phyloP scores from a whole-genome alignment of 2,113 vertebrate genomes.

The Amphilophus citrinellus region DNA sequence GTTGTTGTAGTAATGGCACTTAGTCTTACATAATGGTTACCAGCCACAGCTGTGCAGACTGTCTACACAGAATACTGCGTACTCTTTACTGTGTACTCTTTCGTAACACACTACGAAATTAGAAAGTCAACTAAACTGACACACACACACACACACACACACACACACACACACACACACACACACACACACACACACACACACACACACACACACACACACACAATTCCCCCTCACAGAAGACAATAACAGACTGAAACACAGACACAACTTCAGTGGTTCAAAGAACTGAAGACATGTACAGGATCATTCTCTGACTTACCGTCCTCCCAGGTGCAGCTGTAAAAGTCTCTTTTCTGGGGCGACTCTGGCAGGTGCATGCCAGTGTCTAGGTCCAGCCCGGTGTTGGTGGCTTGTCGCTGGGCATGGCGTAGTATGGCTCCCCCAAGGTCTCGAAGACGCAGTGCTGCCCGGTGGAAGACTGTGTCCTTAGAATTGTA shows the following conservation, averaged over 20 bases:
- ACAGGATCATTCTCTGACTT: slow-evolving; percentile 62
- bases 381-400: slow-evolving; percentile 90
- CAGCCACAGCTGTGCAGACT: not conserved
- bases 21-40: not conserved
- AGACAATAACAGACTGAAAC: not conserved
- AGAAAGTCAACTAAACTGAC: not conserved
- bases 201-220: not conserved
- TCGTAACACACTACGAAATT: not conserved
- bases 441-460: slow-evolving; percentile 91
- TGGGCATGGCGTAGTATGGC: slow-evolving; percentile 93
- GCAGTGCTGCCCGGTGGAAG: slow-evolving; percentile 94
- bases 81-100: not conserved
- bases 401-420: slow-evolving; percentile 91
- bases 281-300: not conserved
- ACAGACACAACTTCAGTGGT: not conserved
- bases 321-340: slow-evolving; percentile 98
- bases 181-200: not conserved
- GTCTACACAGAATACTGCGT: not conserved
- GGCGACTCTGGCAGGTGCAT: slow-evolving; percentile 93
- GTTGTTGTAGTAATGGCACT: not conserved
- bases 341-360: slow-evolving; percentile 93
- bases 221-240: not conserved
- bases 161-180: not conserved
- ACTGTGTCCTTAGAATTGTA: slow-evolving; percentile 98
- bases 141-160: not conserved